Evolutionary conservation across 2,888 invertebrate species (phyloP).

Genomic region (Fragum fragum): DNA sequence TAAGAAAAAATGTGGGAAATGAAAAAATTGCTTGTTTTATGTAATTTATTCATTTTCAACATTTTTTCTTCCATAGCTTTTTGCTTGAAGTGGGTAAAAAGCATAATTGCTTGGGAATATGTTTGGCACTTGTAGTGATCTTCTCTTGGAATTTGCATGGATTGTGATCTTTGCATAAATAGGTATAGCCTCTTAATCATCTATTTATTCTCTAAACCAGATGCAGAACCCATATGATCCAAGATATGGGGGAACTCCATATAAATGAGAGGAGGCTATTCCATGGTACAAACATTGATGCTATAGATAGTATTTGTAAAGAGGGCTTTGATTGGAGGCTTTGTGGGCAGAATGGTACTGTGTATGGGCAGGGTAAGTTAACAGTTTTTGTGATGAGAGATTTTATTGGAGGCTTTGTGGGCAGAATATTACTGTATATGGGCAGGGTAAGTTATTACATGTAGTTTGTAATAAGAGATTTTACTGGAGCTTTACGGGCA

Average conservation of each 20-base stretch:
- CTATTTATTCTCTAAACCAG: not conserved
- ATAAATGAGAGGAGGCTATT: slow-evolving; percentile 74
- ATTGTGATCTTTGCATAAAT: too few relatives aligned
- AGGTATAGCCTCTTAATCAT: too few relatives aligned
- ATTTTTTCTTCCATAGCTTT: too few relatives aligned
- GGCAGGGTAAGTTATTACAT: slow-evolving; percentile 54
- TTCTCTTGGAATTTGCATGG: too few relatives aligned
- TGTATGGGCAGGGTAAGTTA: slow-evolving; percentile 67
- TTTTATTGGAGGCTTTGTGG: slow-evolving; percentile 78
- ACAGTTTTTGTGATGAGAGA: slow-evolving; percentile 71
- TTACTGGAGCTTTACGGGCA: too few relatives aligned
- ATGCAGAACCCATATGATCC: slow-evolving; percentile 68
- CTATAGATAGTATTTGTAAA: slow-evolving; percentile 69
- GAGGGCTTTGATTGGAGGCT: slow-evolving; percentile 78
- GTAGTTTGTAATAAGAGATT: too few relatives aligned
- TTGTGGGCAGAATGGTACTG: slow-evolving; percentile 73
- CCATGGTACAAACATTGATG: slow-evolving; percentile 58
- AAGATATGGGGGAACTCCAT: slow-evolving; percentile 64
- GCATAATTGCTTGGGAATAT: too few relatives aligned
- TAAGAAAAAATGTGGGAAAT: too few relatives aligned
- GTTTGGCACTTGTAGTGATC: too few relatives aligned
- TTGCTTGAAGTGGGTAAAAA: too few relatives aligned
- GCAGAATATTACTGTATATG: slow-evolving; percentile 70
- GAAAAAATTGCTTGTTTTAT: too few relatives aligned
- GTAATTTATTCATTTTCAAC: too few relatives aligned